These are phyloP conservation scores for Dendrocopos noguchii DNA, from an alignment of 2,113 vertebrate genomes.

Conservation along the genomic window DNA sequence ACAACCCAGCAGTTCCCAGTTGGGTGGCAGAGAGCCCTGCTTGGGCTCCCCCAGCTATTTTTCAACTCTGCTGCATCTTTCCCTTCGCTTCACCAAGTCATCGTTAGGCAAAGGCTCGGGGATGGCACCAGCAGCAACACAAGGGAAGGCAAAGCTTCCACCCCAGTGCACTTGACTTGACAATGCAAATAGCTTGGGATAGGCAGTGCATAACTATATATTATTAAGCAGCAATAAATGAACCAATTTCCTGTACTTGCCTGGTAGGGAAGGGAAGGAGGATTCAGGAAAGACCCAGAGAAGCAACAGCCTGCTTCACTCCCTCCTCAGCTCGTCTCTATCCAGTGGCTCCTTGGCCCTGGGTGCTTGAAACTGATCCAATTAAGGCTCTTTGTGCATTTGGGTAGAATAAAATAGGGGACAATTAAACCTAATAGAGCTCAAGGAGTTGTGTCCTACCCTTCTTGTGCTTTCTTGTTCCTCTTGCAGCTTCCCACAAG, in stretches of 20 bases:
- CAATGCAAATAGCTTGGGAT: slow-evolving; percentile 51
- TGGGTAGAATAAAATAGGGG: not conserved
- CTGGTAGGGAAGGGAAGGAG: not conserved
- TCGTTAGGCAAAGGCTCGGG: not conserved
- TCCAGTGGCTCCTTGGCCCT: not conserved
- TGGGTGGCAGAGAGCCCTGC: not conserved
- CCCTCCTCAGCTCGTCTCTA: not conserved
- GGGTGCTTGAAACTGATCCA: not conserved
- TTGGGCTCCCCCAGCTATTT: not conserved
- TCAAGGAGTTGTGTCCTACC: not conserved
- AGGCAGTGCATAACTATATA: slow-evolving; percentile 49
- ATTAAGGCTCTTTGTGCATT: slow-evolving; percentile 26
- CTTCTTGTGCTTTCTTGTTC: not conserved
- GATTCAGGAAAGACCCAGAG: not conserved
- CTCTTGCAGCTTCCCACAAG: not conserved
- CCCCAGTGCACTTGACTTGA: slow-evolving; percentile 46
- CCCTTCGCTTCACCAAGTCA: not conserved
- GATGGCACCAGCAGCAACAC: slow-evolving; percentile 27
- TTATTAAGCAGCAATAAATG: slow-evolving; percentile 74
- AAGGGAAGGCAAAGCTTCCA: slow-evolving; percentile 37
- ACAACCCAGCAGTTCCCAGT: not conserved
- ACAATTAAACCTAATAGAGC: slow-evolving; percentile 30
- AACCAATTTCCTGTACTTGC: slow-evolving; percentile 51
- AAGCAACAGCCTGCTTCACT: not conserved
- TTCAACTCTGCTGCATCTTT: not conserved